These are phyloP conservation scores for Theristicus caerulescens DNA, from an alignment of 2,113 vertebrate species.

Conservation along the genomic window DNA sequence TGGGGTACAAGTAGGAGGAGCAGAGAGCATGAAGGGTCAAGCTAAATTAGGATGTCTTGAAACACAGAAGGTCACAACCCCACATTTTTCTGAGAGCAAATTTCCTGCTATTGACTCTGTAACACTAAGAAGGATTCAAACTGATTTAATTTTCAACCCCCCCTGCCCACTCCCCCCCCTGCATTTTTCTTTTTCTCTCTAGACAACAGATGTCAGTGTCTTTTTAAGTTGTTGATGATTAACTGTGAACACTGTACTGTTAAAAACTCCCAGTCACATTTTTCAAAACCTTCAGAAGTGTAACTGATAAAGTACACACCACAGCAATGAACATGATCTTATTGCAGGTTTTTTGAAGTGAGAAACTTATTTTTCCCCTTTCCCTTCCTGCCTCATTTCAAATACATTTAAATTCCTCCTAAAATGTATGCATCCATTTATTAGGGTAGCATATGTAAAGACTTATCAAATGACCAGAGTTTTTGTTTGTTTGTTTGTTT, in stretches of 20 bases:
- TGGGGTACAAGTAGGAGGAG: slow-evolving; percentile 62
- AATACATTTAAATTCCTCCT: slow-evolving; percentile 55
- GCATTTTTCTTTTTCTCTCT: slow-evolving; percentile 45
- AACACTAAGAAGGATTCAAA: slow-evolving; percentile 47
- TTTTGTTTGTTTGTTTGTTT: background rate
- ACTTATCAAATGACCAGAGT: slow-evolving; percentile 8
- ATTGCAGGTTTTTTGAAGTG: slow-evolving; percentile 19
- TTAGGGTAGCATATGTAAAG: slow-evolving; percentile 20
- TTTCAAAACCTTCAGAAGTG: slow-evolving; percentile 61
- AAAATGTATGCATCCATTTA: slow-evolving; percentile 27
- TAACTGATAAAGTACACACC: slow-evolving; percentile 46
- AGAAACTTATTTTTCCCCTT: slow-evolving; percentile 2
- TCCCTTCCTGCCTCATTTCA: slow-evolving; percentile 33
- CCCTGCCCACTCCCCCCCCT: background rate
- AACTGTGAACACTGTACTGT: slow-evolving; percentile 48
- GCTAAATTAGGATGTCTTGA: slow-evolving; percentile 58
- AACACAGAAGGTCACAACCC: slow-evolving; percentile 66
- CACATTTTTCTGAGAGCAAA: slow-evolving; percentile 66
- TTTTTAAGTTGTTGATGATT: slow-evolving; percentile 67
- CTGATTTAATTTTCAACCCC: slow-evolving; percentile 44
- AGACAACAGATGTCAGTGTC: slow-evolving; percentile 67
- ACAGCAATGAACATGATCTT: slow-evolving; percentile 16
- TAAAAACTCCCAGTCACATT: slow-evolving; percentile 57
- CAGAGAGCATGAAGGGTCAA: slow-evolving; percentile 57
- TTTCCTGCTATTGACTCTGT: slow-evolving; percentile 63